These are phyloP conservation scores for Cetonia aurata DNA, from an alignment of 2,888 invertebrate species.

Conservation along the genomic window DNA sequence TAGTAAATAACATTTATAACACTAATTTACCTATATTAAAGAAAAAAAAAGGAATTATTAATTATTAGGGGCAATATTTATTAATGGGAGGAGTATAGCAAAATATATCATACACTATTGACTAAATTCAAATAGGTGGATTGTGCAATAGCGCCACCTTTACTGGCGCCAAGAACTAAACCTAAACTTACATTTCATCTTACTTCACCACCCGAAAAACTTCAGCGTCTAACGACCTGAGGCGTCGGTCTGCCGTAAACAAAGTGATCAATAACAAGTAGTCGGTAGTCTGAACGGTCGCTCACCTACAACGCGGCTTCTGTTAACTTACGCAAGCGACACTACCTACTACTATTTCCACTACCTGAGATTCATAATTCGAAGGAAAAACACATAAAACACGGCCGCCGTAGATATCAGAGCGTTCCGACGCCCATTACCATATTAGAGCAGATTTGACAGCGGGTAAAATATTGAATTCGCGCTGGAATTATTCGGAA, in stretches of 20 bases:
- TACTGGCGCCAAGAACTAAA: too few relatives aligned
- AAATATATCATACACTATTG: too few relatives aligned
- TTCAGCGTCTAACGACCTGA: slow-evolving; percentile 50
- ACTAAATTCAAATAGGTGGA: too few relatives aligned
- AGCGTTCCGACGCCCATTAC: slow-evolving; percentile 17
- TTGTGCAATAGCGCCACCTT: too few relatives aligned
- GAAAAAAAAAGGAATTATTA: too few relatives aligned
- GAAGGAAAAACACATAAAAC: slow-evolving; percentile 59
- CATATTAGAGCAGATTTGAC: slow-evolving; percentile 43
- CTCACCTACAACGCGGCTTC: slow-evolving; percentile 37
- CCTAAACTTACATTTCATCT: too few relatives aligned
- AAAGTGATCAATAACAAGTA: slow-evolving; percentile 58
- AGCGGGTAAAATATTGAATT: slow-evolving; percentile 24
- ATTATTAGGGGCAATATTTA: too few relatives aligned
- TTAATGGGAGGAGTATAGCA: too few relatives aligned
- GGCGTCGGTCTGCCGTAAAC: slow-evolving; percentile 59
- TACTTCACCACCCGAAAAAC: not conserved
- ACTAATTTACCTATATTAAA: too few relatives aligned
- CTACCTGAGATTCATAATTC: slow-evolving; percentile 51
- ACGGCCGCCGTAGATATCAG: slow-evolving; percentile 8
- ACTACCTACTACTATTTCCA: not conserved
- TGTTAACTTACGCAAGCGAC: slow-evolving; percentile 52
- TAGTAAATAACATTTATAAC: too few relatives aligned
- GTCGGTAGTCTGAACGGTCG: too few relatives aligned
- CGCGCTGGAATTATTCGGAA: slow-evolving; percentile 21